phyloP scores from a whole-genome alignment of 1,140 invertebrate genomes.

The Pseudachorutes palmiensis region DNA sequence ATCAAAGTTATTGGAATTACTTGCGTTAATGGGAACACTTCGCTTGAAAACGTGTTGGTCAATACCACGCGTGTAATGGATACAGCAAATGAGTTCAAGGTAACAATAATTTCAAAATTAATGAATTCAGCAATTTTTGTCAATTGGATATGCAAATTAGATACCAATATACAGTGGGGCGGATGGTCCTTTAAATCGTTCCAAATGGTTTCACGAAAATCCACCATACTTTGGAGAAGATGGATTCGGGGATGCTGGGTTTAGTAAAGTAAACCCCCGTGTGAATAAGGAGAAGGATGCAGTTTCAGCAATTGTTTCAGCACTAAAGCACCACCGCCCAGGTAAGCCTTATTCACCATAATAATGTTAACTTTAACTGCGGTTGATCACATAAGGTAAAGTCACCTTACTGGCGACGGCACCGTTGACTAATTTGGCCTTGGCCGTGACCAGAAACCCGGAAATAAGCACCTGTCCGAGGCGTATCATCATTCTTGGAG shows the following conservation, averaged over 20 bases:
- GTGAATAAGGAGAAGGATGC: slow-evolving; percentile 36
- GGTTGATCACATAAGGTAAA: slow-evolving; percentile 9
- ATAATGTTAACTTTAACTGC: background rate
- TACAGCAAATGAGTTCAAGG: slow-evolving; percentile 45
- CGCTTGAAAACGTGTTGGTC: slow-evolving; percentile 50
- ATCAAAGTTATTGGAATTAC: slow-evolving; percentile 51
- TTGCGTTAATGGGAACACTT: slow-evolving; percentile 56
- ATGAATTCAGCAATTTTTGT: background rate
- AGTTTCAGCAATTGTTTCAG: slow-evolving; percentile 22
- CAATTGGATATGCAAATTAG: slow-evolving; percentile 23
- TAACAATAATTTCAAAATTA: slow-evolving; percentile 41
- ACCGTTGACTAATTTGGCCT: slow-evolving; percentile 67
- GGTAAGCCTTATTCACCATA: background rate
- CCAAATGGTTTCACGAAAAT: background rate
- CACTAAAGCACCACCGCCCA: background rate
- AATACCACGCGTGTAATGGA: slow-evolving; percentile 56
- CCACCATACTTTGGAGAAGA: slow-evolving; percentile 40
- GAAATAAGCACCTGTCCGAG: background rate
- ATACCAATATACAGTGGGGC: slow-evolving; percentile 42
- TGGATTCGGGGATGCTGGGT: slow-evolving; percentile 42
- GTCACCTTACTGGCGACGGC: slow-evolving; percentile 44
- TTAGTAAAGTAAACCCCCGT: background rate
- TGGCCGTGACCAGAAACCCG: slow-evolving; percentile 45
- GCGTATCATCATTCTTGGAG: background rate
- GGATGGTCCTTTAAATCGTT: slow-evolving; percentile 26